A percentile compares a stretch with the other conserved stretches of the same genome.
Evolutionary conservation across 2,797 vertebrate genomes (phyloP).

Genomic region (Etheostoma perlongum): DNA sequence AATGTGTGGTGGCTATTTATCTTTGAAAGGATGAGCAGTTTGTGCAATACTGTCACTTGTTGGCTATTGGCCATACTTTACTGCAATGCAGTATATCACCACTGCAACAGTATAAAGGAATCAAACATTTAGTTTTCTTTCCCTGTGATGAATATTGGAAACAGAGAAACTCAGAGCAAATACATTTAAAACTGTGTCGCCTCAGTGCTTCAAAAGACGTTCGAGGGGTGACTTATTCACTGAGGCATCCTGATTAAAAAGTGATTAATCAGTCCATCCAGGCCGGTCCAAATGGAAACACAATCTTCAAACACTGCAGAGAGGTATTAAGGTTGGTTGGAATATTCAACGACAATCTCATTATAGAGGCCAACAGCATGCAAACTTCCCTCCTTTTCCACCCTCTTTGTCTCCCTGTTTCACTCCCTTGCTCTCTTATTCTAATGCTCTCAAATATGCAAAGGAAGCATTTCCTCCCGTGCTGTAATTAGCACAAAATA

Average conservation of each 20-base stretch:
- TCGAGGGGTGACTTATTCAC: slow-evolving; percentile 62
- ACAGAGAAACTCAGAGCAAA: slow-evolving; percentile 32
- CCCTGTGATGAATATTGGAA: slow-evolving; percentile 55
- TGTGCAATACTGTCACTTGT: slow-evolving; percentile 54
- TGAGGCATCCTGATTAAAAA: slow-evolving; percentile 66
- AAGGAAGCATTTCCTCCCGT: slow-evolving; percentile 63
- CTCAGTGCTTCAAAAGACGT: slow-evolving; percentile 52
- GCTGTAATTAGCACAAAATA: slow-evolving; percentile 72
- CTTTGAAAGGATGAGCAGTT: slow-evolving; percentile 52
- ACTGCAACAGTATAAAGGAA: slow-evolving; percentile 50
- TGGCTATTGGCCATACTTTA: slow-evolving; percentile 67
- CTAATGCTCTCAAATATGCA: slow-evolving; percentile 62
- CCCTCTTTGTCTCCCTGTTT: slow-evolving; percentile 51
- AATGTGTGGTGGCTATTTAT: slow-evolving; percentile 35
- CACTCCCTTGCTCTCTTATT: slow-evolving; percentile 42
- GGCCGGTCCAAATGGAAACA: slow-evolving; percentile 47
- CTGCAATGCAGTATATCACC: slow-evolving; percentile 76
- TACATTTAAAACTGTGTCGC: slow-evolving; percentile 50
- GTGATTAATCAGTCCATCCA: slow-evolving; percentile 69
- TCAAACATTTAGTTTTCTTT: slow-evolving; percentile 60
- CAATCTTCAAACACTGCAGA: slow-evolving; percentile 59
- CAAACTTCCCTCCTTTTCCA: slow-evolving; percentile 45
- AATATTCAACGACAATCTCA: slow-evolving; percentile 65
- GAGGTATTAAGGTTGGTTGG: slow-evolving; percentile 53
- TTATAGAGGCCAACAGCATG: slow-evolving; percentile 64